Percentiles rank a stretch among this genome's conserved stretches.
Conservation (phyloP, 1,140 invertebrate species). For the Condylostylus longicornis region DNA sequence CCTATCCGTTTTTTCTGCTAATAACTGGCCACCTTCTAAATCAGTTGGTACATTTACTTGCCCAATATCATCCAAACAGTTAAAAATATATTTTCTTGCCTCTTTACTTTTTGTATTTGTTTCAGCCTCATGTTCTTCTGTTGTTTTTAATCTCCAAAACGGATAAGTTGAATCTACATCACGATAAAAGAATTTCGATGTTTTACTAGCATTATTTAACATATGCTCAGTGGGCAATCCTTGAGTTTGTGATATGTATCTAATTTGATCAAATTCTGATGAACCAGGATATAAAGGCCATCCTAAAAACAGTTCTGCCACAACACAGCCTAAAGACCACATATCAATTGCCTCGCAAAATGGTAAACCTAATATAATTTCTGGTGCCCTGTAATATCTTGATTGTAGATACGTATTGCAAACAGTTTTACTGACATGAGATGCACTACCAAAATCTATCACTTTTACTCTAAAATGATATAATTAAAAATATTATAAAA, state of each 20-base stretch:
- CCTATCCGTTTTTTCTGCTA: constrained; percentile 91
- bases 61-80: constrained; percentile 97
- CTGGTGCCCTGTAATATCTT: constrained; percentile 96
- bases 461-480: constrained; percentile 65
- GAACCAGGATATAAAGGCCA: constrained; percentile 99
- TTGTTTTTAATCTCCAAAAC: constrained; percentile 94
- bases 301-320: constrained; percentile 96
- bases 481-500: background rate
- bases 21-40: constrained; percentile 82
- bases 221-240: constrained; percentile 95
- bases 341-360: constrained; percentile 99
- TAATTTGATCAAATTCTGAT: constrained; percentile 99
- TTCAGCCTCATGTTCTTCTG: constrained; percentile 95
- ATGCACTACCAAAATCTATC: constrained; percentile 98
- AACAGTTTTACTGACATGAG: constrained; percentile 96
- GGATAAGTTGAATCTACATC: constrained; percentile 93
- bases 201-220: constrained; percentile 97
- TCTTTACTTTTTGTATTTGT: constrained; percentile 98
- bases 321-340: constrained; percentile 99
- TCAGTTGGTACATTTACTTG: constrained; percentile 95
- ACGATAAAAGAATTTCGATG: constrained; percentile 95
- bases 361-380: constrained; percentile 94
- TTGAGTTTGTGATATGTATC: constrained; percentile 52
- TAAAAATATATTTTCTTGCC: constrained; percentile 98
- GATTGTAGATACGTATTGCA: constrained; percentile 99